Base-by-base conservation (phyloP, 2,888 invertebrate genomes). In the Spatulosminthurus flaviceps region DNA sequence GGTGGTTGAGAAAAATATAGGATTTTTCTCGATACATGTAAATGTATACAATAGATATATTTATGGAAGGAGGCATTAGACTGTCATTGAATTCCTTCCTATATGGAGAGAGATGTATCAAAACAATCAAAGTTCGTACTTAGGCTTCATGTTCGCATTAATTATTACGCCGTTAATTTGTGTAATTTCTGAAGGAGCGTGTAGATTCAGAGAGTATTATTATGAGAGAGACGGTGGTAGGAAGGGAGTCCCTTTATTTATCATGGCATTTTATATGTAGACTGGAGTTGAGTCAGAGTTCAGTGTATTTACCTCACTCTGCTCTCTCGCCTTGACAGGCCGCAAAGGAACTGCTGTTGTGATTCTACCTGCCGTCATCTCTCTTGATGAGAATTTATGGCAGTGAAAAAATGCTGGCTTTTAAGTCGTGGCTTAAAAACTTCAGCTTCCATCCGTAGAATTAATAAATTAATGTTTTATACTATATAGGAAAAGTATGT, bases 371-470 rank as follows among this genome's bases (percentile, higher is more conserved):
- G 72, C 43, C 26, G 42, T 72, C 43, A 51, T 22, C 24, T 74
- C 64, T 61, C 41, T 64, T 75, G 75, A 75, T 75, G 75, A 75
- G 66, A 75, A 75, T 75, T 75, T 66, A 75, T 75, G 43, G 66
- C 61, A 42, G 75, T 24, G n/a, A 75, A 64, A 75, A 64, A 66
- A 41, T 64, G 21, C n/a, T 24, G 22, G 61, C 41, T 66, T 75
- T 64, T n/a, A 41, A 41, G 41, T 61, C 24, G 13, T 41, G 34
- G 43, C 42, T 24, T 24, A 26, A n/a, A n/a, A n/a, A 22, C 29
- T 28, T 26, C 19, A 42, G 71, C 41, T 26, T 72, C 72, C 72
- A 72, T 28, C 51, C 51, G 72, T 71, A 22, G 42, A 71, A 71
- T 42, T 41, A 41, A 42, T 42, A 42, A 43, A 72, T 51, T 43